These are phyloP conservation scores for Atrichornis clamosus DNA, from an alignment of 2,113 vertebrate species.

Conservation along the genomic window DNA sequence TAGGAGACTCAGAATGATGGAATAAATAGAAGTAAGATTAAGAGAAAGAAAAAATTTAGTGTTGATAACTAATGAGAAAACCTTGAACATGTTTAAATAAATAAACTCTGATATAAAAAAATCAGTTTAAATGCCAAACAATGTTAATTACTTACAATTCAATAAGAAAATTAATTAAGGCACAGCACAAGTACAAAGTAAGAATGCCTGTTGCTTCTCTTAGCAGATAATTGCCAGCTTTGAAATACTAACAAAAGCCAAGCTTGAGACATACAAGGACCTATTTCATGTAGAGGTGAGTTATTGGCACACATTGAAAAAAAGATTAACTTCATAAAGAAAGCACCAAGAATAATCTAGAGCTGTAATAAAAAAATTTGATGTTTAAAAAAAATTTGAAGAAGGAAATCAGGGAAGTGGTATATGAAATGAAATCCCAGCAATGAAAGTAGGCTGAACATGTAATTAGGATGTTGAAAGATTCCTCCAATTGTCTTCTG, in stretches of 20 bases:
- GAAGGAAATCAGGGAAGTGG: background rate
- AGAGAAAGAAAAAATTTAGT: background rate
- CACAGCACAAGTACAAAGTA: slow-evolving; percentile 2
- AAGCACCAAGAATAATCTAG: background rate
- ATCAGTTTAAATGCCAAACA: background rate
- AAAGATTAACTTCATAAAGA: background rate
- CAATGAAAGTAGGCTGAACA: background rate
- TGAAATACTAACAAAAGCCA: slow-evolving; percentile 14
- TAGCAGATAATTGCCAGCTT: slow-evolving; percentile 25
- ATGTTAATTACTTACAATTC: slow-evolving; percentile 26
- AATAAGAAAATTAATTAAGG: slow-evolving; percentile 53
- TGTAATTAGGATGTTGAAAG: background rate
- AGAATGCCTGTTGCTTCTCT: slow-evolving; percentile 23
- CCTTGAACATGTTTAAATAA: background rate
- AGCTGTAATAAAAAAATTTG: background rate
- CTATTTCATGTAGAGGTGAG: background rate
- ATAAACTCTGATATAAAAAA: background rate
- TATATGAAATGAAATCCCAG: background rate
- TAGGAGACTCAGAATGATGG: background rate
- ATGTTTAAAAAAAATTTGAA: background rate
- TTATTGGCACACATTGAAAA: background rate
- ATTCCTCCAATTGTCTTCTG: background rate
- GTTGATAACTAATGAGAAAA: background rate
- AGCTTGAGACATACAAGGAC: background rate
- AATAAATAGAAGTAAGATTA: background rate